phyloP scores from a whole-genome alignment of 1,140 invertebrate species.

The Cyclargus thomasi region DNA sequence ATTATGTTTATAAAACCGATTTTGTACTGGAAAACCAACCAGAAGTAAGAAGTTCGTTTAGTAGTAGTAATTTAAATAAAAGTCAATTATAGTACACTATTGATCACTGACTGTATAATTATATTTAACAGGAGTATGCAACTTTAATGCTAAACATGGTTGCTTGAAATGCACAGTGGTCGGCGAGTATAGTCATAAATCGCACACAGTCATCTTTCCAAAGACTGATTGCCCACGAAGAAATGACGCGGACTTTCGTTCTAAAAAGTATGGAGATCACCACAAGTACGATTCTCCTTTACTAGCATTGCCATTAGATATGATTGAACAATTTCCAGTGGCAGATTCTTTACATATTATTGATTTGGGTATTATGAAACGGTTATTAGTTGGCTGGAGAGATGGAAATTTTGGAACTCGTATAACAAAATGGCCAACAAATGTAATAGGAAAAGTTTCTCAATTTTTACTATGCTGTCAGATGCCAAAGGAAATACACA shows the following conservation, averaged over 20 bases:
- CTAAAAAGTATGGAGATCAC: neutral
- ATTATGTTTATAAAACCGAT: too few relatives aligned
- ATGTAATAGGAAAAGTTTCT: conserved; percentile 1
- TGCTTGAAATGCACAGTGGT: conserved; percentile 2
- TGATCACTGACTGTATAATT: neutral
- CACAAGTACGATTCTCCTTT: neutral
- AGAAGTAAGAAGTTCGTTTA: too few relatives aligned
- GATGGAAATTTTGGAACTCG: too few relatives aligned
- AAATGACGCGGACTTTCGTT: neutral
- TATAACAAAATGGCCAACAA: too few relatives aligned
- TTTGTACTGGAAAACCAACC: too few relatives aligned
- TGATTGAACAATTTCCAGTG: neutral
- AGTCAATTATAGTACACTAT: too few relatives aligned
- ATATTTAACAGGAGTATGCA: neutral
- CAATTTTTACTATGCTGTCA: conserved; percentile 12
- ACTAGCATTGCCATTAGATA: too few relatives aligned
- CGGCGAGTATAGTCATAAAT: neutral
- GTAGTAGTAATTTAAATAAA: too few relatives aligned
- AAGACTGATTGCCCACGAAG: neutral
- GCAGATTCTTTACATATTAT: too few relatives aligned
- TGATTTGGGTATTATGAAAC: too few relatives aligned
- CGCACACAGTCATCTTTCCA: neutral
- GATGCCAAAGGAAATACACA: conserved; percentile 11
- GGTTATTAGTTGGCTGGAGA: too few relatives aligned
- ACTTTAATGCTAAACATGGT: conserved; percentile 5